These are phyloP conservation scores for Caenorhabditis angaria DNA, from an alignment of 2,888 invertebrate species.

Conservation along the genomic window DNA sequence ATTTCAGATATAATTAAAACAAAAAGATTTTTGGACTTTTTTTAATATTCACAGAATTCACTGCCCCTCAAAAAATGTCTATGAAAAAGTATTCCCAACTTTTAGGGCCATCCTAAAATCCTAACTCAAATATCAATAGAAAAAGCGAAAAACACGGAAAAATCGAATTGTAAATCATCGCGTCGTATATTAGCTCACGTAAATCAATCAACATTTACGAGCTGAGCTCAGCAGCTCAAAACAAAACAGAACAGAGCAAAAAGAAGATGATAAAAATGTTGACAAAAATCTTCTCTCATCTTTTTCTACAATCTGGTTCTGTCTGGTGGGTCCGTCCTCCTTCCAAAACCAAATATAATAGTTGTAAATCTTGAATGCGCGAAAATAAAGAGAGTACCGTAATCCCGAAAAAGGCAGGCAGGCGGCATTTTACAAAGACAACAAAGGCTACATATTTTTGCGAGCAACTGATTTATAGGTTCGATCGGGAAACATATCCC, in stretches of 20 bases:
- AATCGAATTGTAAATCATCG: too few species aligned
- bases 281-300: too few species aligned
- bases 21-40: too few species aligned
- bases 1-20: too few species aligned
- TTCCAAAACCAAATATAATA: neutral
- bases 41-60: too few species aligned
- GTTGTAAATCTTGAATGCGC: constrained; percentile 4
- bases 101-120: too few species aligned
- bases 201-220: neutral
- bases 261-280: neutral
- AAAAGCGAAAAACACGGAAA: too few species aligned
- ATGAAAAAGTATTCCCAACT: too few species aligned
- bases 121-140: too few species aligned
- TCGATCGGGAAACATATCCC: neutral
- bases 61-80: too few species aligned
- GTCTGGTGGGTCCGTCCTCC: too few species aligned
- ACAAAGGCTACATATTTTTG: neutral
- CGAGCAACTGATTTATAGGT: constrained; percentile 3
- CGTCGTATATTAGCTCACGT: neutral
- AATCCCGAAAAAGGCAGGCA: neutral
- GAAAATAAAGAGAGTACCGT: constrained; percentile 1
- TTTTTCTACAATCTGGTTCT: too few species aligned
- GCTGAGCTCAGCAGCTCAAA: neutral
- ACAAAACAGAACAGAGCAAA: neutral
- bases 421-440: neutral